phyloP scores from a whole-genome alignment of 2,113 vertebrate species.

The Chlamydotis undulata region DNA sequence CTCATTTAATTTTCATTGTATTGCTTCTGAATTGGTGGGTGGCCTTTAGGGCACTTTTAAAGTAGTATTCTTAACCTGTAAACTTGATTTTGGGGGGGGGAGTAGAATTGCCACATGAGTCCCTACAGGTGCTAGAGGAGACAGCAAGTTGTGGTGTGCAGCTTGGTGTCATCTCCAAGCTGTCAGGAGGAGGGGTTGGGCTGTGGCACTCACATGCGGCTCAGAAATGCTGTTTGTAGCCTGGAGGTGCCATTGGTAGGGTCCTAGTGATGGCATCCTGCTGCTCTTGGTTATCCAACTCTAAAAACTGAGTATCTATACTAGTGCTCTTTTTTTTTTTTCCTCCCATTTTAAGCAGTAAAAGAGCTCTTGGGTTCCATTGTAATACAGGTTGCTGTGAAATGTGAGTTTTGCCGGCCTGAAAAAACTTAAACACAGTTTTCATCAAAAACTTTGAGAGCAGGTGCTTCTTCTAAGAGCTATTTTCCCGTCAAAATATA shows the following conservation, averaged over 20 bases:
- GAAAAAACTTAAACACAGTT: background rate
- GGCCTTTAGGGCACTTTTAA: background rate
- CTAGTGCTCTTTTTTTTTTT: background rate
- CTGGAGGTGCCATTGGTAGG: background rate
- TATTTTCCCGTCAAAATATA: background rate
- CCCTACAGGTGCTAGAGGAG: background rate
- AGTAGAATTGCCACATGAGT: background rate
- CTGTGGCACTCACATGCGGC: rapidly evolving
- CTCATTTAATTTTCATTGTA: background rate
- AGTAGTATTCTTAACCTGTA: background rate
- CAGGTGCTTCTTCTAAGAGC: background rate
- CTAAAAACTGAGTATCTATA: background rate
- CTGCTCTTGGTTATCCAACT: background rate
- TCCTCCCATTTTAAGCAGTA: background rate
- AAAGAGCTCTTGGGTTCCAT: background rate
- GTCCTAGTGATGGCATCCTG: background rate
- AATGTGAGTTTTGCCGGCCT: background rate
- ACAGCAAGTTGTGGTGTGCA: background rate
- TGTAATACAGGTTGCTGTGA: background rate
- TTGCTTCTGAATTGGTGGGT: background rate
- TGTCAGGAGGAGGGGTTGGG: background rate
- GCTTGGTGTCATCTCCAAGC: background rate
- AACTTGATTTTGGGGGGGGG: background rate
- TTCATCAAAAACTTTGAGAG: background rate
- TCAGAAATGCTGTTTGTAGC: background rate